Conservation (phyloP, 1,140 invertebrate genomes). For the Scylla paramamosain region DNA sequence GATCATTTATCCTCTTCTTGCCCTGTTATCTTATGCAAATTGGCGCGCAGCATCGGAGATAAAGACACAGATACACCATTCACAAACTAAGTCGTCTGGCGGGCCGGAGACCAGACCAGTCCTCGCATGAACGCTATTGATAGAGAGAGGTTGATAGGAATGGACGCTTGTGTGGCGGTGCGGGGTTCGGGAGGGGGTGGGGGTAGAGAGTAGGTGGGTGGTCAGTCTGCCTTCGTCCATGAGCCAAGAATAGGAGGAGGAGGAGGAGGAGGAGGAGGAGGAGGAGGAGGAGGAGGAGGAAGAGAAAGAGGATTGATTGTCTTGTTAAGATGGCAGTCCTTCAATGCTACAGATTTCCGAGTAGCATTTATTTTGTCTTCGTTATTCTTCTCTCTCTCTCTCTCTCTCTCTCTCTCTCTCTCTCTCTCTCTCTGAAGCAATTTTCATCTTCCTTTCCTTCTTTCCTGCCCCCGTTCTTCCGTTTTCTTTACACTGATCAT, state of each 20-base stretch:
- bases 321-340: not conserved
- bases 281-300: not conserved
- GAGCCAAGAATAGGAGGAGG: not conserved
- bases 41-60: not conserved
- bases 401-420: not conserved
- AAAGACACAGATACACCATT: not conserved
- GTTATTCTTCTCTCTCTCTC: not conserved
- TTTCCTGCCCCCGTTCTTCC: not conserved
- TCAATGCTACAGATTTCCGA: not conserved
- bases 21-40: conserved; percentile 22
- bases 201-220: too few relatives aligned
- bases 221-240: too few relatives aligned
- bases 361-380: not conserved
- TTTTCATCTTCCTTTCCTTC: not conserved
- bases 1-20: not conserved
- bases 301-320: not conserved
- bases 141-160: not conserved
- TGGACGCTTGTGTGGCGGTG: not conserved
- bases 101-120: not conserved
- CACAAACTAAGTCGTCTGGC: not conserved
- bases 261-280: not conserved
- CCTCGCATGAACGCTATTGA: not conserved
- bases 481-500: too few relatives aligned
- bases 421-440: not conserved
- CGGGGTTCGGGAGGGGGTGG: too few relatives aligned